Percentiles rank a stretch among this genome's conserved stretches.
Conservation (phyloP, 2,888 invertebrate species). For the Metallyticus violacea region DNA sequence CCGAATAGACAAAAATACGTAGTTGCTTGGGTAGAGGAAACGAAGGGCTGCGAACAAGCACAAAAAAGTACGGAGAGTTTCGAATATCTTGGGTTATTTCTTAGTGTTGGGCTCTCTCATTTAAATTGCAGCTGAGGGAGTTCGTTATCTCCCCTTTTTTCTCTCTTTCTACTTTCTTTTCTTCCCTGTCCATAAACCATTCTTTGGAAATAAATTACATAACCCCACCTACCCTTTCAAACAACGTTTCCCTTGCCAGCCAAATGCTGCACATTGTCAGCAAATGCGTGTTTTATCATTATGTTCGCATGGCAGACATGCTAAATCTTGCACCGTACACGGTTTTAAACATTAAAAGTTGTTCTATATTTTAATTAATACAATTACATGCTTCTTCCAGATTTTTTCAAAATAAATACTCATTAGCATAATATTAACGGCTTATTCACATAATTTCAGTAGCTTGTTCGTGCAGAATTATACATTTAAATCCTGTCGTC, state of each 20-base stretch:
- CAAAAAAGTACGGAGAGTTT: background rate
- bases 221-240: background rate
- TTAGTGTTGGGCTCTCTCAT: background rate
- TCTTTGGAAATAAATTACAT: background rate
- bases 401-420: too few species aligned
- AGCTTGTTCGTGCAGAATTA: too few species aligned
- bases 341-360: too few species aligned
- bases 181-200: background rate
- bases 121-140: conserved; percentile 10
- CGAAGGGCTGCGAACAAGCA: background rate
- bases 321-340: too few species aligned
- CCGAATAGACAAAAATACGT: background rate
- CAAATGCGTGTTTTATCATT: background rate
- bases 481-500: too few species aligned
- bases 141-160: background rate
- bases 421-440: too few species aligned
- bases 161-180: background rate
- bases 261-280: background rate
- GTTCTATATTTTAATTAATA: too few species aligned
- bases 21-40: background rate
- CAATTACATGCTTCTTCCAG: too few species aligned
- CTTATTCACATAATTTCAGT: too few species aligned
- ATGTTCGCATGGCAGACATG: background rate
- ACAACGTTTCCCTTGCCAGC: background rate
- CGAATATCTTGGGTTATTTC: background rate